These are phyloP conservation scores for Cryptocheilus praepositus DNA, from an alignment of 2,888 invertebrate genomes.

Conservation along the genomic window DNA sequence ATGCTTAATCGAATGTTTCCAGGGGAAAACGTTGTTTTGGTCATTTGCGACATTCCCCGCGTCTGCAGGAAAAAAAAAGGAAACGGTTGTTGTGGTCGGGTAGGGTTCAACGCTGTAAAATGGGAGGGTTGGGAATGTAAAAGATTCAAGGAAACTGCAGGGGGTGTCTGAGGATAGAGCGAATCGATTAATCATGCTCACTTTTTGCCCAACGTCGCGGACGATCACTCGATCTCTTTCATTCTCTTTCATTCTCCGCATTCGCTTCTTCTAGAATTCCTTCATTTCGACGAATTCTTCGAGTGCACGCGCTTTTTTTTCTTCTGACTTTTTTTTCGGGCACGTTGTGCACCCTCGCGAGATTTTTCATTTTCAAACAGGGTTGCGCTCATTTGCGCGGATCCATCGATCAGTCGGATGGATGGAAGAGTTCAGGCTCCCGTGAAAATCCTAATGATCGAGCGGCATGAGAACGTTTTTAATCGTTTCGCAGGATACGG, in stretches of 20 bases:
- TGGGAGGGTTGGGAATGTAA: constrained; percentile 20
- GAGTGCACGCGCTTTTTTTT: constrained; percentile 13
- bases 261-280: constrained; percentile 30
- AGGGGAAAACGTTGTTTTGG: constrained; percentile 41
- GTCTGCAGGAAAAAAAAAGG: no score
- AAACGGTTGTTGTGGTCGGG: no score
- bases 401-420: constrained; percentile 70
- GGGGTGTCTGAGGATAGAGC: constrained; percentile 45
- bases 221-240: constrained; percentile 48
- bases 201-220: constrained; percentile 55
- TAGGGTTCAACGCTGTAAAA: no score
- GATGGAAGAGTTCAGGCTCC: constrained; percentile 69
- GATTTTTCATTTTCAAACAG: constrained; percentile 56
- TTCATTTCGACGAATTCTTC: constrained; percentile 44
- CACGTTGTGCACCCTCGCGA: neutral
- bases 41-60: constrained; percentile 46
- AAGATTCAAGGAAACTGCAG: constrained; percentile 44
- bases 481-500: constrained; percentile 60
- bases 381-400: constrained; percentile 41
- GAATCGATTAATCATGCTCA: constrained; percentile 70
- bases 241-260: constrained; percentile 28
- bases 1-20: no score
- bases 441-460: constrained; percentile 73
- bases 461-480: constrained; percentile 70
- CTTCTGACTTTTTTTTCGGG: constrained; percentile 6